phyloP scores from a whole-genome alignment of 2,113 vertebrate species.

The Leptobrachium leishanense region DNA sequence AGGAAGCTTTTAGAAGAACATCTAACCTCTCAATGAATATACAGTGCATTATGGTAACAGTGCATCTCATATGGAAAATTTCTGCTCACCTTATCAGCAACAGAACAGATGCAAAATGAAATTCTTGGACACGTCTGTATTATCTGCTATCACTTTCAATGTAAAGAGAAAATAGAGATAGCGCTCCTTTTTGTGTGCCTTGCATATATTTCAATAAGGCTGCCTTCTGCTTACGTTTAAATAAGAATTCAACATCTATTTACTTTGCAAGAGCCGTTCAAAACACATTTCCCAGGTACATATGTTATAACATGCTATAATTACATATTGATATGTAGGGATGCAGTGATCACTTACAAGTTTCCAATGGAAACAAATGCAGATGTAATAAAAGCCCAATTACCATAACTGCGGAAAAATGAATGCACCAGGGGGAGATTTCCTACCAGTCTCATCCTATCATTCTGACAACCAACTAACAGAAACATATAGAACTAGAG shows the following conservation, averaged over 20 bases:
- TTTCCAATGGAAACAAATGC: not conserved
- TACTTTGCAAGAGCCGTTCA: not conserved
- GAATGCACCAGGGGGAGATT: not conserved
- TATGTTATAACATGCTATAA: not conserved
- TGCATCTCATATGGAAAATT: no score
- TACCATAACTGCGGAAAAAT: slow-evolving; percentile 8
- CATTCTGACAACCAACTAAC: slow-evolving; percentile 12
- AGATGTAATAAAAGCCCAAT: slow-evolving; percentile 20
- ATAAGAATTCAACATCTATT: not conserved
- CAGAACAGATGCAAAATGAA: no score
- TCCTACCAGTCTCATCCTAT: not conserved
- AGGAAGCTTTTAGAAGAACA: no score
- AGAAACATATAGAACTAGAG: not conserved
- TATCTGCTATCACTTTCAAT: no score
- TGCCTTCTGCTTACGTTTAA: not conserved
- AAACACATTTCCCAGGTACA: not conserved
- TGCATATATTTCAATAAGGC: not conserved
- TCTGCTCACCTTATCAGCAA: no score
- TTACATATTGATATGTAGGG: slow-evolving; percentile 11
- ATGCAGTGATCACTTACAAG: slow-evolving; percentile 1
- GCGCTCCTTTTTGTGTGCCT: no score
- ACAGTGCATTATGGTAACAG: no score
- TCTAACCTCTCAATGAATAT: no score
- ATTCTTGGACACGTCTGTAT: no score
- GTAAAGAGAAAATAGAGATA: no score